Evolutionary conservation across 2,113 vertebrate genomes (phyloP), one percentile per base, ranked within the genome.

Genomic region (Hippoglossus stenolepis): DNA sequence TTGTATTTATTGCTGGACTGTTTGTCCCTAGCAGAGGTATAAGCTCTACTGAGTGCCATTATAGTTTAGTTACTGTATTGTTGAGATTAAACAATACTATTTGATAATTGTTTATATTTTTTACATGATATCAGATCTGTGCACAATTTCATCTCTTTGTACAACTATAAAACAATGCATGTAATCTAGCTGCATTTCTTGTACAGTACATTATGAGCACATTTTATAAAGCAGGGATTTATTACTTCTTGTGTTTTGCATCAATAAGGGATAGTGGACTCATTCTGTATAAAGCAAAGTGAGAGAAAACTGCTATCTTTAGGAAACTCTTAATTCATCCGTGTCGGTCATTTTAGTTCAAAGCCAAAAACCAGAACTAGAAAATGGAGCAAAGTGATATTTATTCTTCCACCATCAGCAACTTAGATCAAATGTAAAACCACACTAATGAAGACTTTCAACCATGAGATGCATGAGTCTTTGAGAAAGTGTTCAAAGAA

Each of bases 311-410:
- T 0, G 2, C 51, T 54, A 54, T 54, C n/a, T 54, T 54, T 21
- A 15, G 20, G 51, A 21, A 9, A n/a, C 51, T n/a, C 8, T 10
- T 17, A 54, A 10, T 54, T n/a, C 18, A 20, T 54, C n/a, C 21
- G 45, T 45, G 47, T 31, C 23, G 58, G 58, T 0, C 21, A 13
- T 38, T 28, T 5, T n/a, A 65, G 21, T 40, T 65, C 14, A 69
- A 69, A 69, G 45, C 8, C 43, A 73, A 54, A 68, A 12, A 54
- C 2, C 1, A 5, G 1, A 53, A 28, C 8, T 38, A 51, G 56
- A 53, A 68, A 60, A n/a, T 24, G 47, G 31, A 60, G 21, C n/a
- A 83, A 63, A 72, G 15, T 40, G 2, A 69, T 57, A 20, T 47
- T 20, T 59, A 59, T 66, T 31, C 38, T 51, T 47, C 12, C 21